phyloP scores from a whole-genome alignment of 1,140 invertebrate genomes.

The Drosophila mauritiana region DNA sequence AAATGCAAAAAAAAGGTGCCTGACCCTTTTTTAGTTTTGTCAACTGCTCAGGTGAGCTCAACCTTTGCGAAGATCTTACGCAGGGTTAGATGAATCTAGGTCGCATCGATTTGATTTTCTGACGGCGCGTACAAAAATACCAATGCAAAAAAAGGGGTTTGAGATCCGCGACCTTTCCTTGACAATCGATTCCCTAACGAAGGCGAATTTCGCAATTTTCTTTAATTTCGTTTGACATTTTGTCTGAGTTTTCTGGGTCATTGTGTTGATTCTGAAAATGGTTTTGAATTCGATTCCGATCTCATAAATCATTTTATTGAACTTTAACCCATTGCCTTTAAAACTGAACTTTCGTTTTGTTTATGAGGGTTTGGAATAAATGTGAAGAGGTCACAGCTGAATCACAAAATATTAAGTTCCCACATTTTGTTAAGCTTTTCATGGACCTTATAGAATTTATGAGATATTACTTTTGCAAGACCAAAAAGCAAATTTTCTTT shows the following conservation, averaged over 20 bases:
- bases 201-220: constrained; percentile 61
- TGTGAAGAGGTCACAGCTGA: not conserved
- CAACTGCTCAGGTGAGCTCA: constrained; percentile 76
- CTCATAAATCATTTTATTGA: constrained; percentile 62
- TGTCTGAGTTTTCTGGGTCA: constrained; percentile 51
- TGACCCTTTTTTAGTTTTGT: constrained; percentile 77
- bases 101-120: constrained; percentile 68
- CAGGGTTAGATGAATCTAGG: constrained; percentile 25
- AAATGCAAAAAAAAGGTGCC: constrained; percentile 70
- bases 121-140: constrained; percentile 59
- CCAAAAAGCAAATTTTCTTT: too few species aligned
- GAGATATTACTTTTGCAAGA: too few species aligned
- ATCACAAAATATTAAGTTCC: not conserved
- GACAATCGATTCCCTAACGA: constrained; percentile 75
- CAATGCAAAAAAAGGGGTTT: constrained; percentile 53
- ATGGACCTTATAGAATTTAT: too few species aligned
- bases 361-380: not conserved
- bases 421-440: not conserved
- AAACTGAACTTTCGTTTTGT: not conserved
- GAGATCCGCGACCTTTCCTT: constrained; percentile 26
- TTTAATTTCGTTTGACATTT: constrained; percentile 69
- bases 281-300: constrained; percentile 57
- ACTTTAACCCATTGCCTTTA: constrained; percentile 4
- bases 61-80: constrained; percentile 61
- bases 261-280: constrained; percentile 55